Conservation (phyloP, 30 jellyfish, hydroid and myxozoan species). For the Turritopsis dohrnii region DNA sequence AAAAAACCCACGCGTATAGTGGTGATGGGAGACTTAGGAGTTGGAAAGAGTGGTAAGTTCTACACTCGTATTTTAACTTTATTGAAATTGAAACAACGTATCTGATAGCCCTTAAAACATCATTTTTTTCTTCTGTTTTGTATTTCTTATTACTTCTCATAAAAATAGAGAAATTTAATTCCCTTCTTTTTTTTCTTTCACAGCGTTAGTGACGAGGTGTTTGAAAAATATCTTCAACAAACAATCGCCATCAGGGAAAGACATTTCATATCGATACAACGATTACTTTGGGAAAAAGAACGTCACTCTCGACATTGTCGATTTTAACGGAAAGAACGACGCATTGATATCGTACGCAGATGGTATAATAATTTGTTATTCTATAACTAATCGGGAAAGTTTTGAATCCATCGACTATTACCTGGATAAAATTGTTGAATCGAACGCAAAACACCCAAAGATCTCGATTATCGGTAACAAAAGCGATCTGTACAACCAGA, state of each 20-base stretch:
- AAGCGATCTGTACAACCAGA: slow-evolving; percentile 19
- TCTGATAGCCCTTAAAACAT: neutral
- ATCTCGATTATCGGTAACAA: slow-evolving; percentile 29
- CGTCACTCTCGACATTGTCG: slow-evolving; percentile 24
- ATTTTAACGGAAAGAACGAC: slow-evolving; percentile 32
- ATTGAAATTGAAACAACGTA: too few species aligned
- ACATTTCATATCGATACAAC: neutral
- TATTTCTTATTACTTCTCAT: neutral
- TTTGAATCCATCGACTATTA: slow-evolving; percentile 29
- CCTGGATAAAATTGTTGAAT: slow-evolving; percentile 20
- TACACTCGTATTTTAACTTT: neutral
- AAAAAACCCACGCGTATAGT: slow-evolving; percentile 25
- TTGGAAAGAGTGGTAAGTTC: slow-evolving; percentile 25
- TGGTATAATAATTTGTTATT: slow-evolving; percentile 31
- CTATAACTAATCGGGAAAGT: slow-evolving; percentile 32
- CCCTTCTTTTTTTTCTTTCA: neutral
- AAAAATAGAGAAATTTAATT: neutral
- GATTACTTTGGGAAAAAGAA: slow-evolving; percentile 3
- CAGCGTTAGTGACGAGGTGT: slow-evolving; percentile 30
- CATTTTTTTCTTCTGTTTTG: neutral
- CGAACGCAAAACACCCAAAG: slow-evolving; percentile 19
- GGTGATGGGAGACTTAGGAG: slow-evolving; percentile 30
- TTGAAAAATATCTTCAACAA: neutral
- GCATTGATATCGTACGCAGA: slow-evolving; percentile 32
- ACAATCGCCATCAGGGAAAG: slow-evolving; percentile 26